phyloP scores from a whole-genome alignment of 2,113 vertebrate genomes.

The Ophiodon elongatus region DNA sequence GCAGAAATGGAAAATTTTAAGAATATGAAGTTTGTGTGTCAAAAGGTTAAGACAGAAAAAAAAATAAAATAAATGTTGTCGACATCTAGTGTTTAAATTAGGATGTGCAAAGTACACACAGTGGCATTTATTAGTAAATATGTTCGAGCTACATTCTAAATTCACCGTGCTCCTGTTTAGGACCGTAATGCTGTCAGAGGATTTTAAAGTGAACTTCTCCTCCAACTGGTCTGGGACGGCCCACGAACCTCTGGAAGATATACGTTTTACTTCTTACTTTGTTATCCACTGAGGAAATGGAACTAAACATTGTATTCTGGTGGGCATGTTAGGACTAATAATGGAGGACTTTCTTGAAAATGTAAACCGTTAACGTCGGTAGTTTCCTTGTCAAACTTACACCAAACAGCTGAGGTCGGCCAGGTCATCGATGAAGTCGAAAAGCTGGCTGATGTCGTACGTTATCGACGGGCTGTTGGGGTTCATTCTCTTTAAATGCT shows the following conservation, averaged over 20 bases:
- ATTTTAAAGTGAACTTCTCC: too few species aligned
- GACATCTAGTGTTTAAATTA: background rate
- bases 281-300: background rate
- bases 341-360: background rate
- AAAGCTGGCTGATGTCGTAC: constrained; percentile 98
- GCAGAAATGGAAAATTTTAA: background rate
- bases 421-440: constrained; percentile 99
- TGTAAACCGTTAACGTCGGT: background rate
- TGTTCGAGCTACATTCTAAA: background rate
- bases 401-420: constrained; percentile 99
- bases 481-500: constrained; percentile 99
- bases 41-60: background rate
- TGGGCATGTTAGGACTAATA: background rate
- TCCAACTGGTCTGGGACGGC: background rate
- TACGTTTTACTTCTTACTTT: background rate
- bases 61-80: too few species aligned
- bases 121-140: background rate
- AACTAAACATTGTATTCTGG: background rate
- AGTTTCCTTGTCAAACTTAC: constrained; percentile 85
- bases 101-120: background rate
- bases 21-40: background rate
- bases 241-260: too few species aligned
- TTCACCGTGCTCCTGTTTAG: background rate
- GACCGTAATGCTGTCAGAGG: background rate
- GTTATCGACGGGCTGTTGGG: constrained; percentile 99